phyloP scores from a whole-genome alignment of 2,888 invertebrate genomes.

The Euplagia quadripunctaria region DNA sequence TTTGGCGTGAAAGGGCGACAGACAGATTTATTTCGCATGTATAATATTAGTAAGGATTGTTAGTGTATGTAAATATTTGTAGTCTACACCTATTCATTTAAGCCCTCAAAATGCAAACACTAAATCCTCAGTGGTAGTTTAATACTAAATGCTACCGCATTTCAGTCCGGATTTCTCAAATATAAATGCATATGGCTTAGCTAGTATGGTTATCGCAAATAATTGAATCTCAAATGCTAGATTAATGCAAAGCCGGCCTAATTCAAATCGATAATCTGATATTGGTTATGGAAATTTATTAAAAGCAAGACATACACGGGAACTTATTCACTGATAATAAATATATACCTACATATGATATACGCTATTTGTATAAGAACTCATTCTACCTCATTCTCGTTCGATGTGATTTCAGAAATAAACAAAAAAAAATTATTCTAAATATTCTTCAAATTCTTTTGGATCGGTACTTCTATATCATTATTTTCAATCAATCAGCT shows the following conservation, averaged over 20 bases:
- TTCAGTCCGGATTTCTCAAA: not conserved
- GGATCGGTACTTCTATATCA: too few species aligned
- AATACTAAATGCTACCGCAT: not conserved
- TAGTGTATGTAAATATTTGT: not conserved
- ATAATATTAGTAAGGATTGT: too few species aligned
- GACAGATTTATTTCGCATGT: too few species aligned
- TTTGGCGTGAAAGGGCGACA: too few species aligned
- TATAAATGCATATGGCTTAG: not conserved
- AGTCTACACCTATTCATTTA: not conserved
- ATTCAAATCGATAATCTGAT: not conserved
- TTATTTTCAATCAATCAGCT: too few species aligned
- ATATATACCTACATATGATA: not conserved
- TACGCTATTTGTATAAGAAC: not conserved
- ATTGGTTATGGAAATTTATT: not conserved
- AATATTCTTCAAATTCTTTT: too few species aligned
- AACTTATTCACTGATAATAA: not conserved
- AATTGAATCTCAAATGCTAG: not conserved
- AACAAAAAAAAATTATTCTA: too few species aligned
- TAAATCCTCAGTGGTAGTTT: not conserved
- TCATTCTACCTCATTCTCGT: too few species aligned
- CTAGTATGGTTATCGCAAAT: not conserved
- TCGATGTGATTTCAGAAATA: too few species aligned
- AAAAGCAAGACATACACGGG: not conserved
- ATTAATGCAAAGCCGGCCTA: not conserved
- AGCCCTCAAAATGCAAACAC: not conserved